Base-by-base conservation (phyloP, 1,140 invertebrate species). In the Carposina sasakii region DNA sequence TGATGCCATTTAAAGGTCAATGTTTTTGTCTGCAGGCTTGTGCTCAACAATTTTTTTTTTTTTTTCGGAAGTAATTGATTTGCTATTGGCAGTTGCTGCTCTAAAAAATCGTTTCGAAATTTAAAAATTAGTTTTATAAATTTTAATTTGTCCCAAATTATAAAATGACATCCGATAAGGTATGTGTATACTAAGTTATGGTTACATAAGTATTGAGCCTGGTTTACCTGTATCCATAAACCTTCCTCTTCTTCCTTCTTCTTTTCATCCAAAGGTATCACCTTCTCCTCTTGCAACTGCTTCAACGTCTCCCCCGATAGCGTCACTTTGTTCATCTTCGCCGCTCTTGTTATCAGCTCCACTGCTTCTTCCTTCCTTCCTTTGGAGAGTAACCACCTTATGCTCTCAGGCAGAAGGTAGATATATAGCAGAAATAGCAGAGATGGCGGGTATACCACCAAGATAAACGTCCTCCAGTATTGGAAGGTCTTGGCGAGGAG, bases 381-480 rank as follows among this genome's bases (percentile, higher is more conserved):
- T 34, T 91, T 89, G 0, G 91, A 90, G 16, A 94, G 62, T 4
- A 94, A 81, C 93, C 93, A 95, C 50, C 78, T 57, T n/a, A 82
- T 81, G 41, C 78, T 82, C 37, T 82, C 78, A 0, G 78, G 78
- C 1, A 82, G 51, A 12, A 82, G 39, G 44, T 76, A 82, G 21
- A 77, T 73, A 51, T 82, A 82, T 0, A 63, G 50, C 3, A 82
- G 49, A 54, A 82, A 82, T 2, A 81, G 63, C 1, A 82, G 17
- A 0, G 78, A 79, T 0, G 78, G 78, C 0, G 78, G 78, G 34
- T 82, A 82, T 0, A 59, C 71, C 1, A 82, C 65, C 0, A 81
- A 56, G 22, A 82, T 82, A 46, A 78, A 78, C 1, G 78, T 82
- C 0, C 78, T 56, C 76, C 76, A 82, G 54, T 82, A 82, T 0